Evolutionary conservation across 2,888 invertebrate species (phyloP).

Genomic region (Ischnura elegans): DNA sequence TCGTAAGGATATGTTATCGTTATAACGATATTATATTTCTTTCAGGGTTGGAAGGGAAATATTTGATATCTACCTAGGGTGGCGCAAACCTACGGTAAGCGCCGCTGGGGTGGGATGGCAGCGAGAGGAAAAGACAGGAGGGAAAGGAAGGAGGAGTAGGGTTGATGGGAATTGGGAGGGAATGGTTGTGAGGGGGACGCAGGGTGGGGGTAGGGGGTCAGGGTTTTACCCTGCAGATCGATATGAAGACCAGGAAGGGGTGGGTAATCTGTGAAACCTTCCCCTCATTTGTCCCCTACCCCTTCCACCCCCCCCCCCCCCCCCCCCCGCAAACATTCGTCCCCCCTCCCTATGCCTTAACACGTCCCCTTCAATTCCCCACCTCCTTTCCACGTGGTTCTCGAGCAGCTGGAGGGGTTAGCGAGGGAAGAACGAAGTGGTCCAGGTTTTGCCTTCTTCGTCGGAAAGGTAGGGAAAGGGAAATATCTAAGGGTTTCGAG

Average conservation of each 20-base stretch:
- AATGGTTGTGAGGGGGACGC: neutral
- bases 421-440: neutral
- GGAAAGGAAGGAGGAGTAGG: too few species aligned
- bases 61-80: too few species aligned
- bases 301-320: neutral
- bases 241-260: neutral
- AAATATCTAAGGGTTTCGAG: too few species aligned
- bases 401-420: neutral
- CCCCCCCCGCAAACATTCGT: neutral
- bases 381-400: neutral
- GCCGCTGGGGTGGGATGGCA: neutral
- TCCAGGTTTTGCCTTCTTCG: conserved; percentile 2
- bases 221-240: neutral
- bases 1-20: too few species aligned
- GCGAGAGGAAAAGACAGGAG: neutral
- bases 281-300: neutral
- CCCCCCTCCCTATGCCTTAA: too few species aligned
- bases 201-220: neutral
- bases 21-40: too few species aligned
- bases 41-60: too few species aligned
- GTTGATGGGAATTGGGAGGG: neutral
- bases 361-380: neutral
- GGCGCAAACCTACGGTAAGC: too few species aligned
- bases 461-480: neutral
- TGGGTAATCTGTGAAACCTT: neutral